phyloP scores from a whole-genome alignment of 2,888 invertebrate species.

The Drosophila pegasa region DNA sequence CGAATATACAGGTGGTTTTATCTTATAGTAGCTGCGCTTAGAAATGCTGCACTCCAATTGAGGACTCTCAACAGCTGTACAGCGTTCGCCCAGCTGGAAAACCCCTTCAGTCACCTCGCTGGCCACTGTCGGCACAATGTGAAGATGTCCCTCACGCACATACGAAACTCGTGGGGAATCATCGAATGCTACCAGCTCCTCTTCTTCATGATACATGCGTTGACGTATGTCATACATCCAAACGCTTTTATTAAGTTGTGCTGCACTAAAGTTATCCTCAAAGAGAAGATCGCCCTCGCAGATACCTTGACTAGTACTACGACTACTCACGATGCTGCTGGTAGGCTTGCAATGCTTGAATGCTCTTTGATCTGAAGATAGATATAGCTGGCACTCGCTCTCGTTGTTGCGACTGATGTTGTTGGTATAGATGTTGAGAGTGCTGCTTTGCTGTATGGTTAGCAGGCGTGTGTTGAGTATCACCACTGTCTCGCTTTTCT shows the following conservation, averaged over 20 bases:
- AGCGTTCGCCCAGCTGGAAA: constrained; percentile 84
- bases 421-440: constrained; percentile 11
- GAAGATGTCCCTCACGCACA: constrained; percentile 78
- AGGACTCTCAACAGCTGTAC: constrained; percentile 86
- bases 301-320: constrained; percentile 1
- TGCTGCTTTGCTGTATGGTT: constrained; percentile 38
- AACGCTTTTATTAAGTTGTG: constrained; percentile 82
- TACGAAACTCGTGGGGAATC: constrained; percentile 78
- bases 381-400: constrained; percentile 37
- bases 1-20: constrained; percentile 89
- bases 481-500: constrained; percentile 63
- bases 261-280: constrained; percentile 87
- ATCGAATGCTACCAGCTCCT: constrained; percentile 85
- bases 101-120: constrained; percentile 64
- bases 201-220: constrained; percentile 85
- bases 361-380: constrained; percentile 12
- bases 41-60: constrained; percentile 80
- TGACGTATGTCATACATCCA: constrained; percentile 88
- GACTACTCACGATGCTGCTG: constrained; percentile 34
- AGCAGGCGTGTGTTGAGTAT: constrained; percentile 62
- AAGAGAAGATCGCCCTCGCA: constrained; percentile 86
- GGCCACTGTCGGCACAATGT: constrained; percentile 83
- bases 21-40: constrained; percentile 83
- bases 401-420: constrained; percentile 20
- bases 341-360: constrained; percentile 42